phyloP scores from a whole-genome alignment of 2,888 invertebrate species.

The Tanytarsus gracilentus region DNA sequence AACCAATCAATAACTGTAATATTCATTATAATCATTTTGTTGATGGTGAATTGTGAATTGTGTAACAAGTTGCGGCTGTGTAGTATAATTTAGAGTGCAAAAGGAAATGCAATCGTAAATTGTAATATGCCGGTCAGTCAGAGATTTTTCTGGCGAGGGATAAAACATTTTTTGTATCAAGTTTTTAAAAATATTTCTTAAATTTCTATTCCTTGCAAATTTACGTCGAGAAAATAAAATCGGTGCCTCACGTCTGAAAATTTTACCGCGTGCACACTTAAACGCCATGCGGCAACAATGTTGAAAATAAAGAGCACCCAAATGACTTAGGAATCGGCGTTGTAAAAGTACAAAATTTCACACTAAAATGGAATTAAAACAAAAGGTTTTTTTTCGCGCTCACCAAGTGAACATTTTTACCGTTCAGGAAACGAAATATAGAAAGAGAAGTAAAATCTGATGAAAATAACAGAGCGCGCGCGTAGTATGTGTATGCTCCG shows the following conservation, averaged over 20 bases:
- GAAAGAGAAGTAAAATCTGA: not conserved
- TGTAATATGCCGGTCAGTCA: not conserved
- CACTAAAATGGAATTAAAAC: constrained; percentile 4
- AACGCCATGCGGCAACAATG: too few species aligned
- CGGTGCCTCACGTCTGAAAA: too few species aligned
- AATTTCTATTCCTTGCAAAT: too few species aligned
- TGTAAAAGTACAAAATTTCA: constrained; percentile 19
- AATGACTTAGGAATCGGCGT: too few species aligned
- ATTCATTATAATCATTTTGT: constrained; percentile 25
- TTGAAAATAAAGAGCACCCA: too few species aligned
- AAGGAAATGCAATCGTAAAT: not conserved
- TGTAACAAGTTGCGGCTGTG: constrained; percentile 4
- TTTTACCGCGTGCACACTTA: too few species aligned
- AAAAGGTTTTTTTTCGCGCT: not conserved
- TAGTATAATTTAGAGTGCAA: not conserved
- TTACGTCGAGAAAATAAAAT: too few species aligned
- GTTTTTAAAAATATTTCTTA: not conserved
- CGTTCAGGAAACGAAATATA: not conserved
- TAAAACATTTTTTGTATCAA: not conserved
- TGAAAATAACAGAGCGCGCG: not conserved
- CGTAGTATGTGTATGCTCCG: not conserved
- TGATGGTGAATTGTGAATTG: constrained; percentile 3
- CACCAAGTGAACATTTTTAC: constrained; percentile 11
- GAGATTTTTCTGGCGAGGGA: not conserved
- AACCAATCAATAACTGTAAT: constrained; percentile 26